A percentile compares a stretch with the other conserved stretches of the same genome.
Evolutionary conservation across 2,888 invertebrate species (phyloP).

Genomic region (Biston stratarius): DNA sequence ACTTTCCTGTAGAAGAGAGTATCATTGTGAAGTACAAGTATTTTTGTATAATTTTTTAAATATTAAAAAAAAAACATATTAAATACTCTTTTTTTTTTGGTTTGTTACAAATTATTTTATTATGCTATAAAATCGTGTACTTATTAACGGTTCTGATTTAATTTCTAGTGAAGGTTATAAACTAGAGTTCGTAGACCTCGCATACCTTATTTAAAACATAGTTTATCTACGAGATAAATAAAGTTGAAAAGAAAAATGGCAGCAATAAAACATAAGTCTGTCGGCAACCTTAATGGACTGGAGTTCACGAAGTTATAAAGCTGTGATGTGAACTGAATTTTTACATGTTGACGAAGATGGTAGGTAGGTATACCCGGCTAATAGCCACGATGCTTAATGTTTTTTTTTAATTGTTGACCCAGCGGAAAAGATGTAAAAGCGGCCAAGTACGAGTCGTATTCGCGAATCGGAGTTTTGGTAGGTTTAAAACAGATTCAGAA

Average conservation of each 20-base stretch:
- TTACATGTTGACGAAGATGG: neutral
- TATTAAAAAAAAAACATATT: too few relatives aligned
- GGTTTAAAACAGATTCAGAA: too few relatives aligned
- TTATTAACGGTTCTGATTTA: neutral
- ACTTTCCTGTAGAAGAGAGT: constrained; percentile 50
- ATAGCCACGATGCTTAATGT: neutral
- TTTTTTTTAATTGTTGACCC: neutral
- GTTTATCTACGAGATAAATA: constrained; percentile 35
- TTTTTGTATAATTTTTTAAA: constrained; percentile 10
- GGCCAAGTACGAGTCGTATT: too few relatives aligned
- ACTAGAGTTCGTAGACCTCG: constrained; percentile 23
- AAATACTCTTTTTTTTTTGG: too few relatives aligned
- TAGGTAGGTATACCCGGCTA: too few relatives aligned
- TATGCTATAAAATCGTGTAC: too few relatives aligned
- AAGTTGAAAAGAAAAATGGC: constrained; percentile 49
- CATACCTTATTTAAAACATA: constrained; percentile 8
- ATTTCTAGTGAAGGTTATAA: neutral
- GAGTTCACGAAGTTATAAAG: constrained; percentile 31
- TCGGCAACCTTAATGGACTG: constrained; percentile 50
- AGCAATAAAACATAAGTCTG: constrained; percentile 49
- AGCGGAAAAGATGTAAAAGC: too few relatives aligned
- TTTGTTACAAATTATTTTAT: too few relatives aligned
- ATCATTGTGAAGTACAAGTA: constrained; percentile 67
- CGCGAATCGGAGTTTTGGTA: too few relatives aligned
- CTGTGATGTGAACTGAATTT: constrained; percentile 6